Conservation (phyloP, 2,113 vertebrate species). For the Benitochromis conjunctus region DNA sequence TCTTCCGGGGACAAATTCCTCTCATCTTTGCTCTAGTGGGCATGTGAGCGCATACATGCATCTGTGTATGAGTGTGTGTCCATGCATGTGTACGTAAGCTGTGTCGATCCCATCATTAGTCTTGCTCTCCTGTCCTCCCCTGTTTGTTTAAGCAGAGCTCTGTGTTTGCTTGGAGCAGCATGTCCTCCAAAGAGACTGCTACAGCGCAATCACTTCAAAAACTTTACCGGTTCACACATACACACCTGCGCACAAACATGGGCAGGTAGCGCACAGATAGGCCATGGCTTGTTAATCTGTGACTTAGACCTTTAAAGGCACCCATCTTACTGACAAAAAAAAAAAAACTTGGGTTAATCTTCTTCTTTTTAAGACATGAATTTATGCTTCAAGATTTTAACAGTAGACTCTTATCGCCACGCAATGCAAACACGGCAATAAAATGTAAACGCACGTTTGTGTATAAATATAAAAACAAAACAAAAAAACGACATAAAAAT, state of each 20-base stretch:
- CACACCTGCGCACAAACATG: conserved; percentile 40
- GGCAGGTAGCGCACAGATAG: conserved; percentile 19
- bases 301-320: conserved; percentile 18
- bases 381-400: background rate
- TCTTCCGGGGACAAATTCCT: conserved; percentile 55
- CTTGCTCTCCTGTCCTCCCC: conserved; percentile 83
- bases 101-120: conserved; percentile 84
- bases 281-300: conserved; percentile 49
- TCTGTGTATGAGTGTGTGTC: conserved; percentile 29
- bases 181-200: conserved; percentile 55
- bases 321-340: conserved; percentile 4
- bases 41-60: conserved; percentile 29
- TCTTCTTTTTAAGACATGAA: background rate
- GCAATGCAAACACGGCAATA: background rate
- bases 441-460: background rate
- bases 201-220: conserved; percentile 51
- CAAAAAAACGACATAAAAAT: background rate
- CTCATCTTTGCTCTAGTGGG: conserved; percentile 34
- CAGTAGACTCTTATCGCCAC: background rate
- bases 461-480: background rate
- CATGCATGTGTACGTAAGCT: conserved; percentile 62
- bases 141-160: conserved; percentile 79
- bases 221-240: conserved; percentile 23
- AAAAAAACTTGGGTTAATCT: background rate
- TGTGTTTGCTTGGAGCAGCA: conserved; percentile 61